Evolutionary conservation across 2,113 vertebrate species (phyloP), one percentile per base, ranked within the genome.

Genomic region (Spheniscus mendiculus): DNA sequence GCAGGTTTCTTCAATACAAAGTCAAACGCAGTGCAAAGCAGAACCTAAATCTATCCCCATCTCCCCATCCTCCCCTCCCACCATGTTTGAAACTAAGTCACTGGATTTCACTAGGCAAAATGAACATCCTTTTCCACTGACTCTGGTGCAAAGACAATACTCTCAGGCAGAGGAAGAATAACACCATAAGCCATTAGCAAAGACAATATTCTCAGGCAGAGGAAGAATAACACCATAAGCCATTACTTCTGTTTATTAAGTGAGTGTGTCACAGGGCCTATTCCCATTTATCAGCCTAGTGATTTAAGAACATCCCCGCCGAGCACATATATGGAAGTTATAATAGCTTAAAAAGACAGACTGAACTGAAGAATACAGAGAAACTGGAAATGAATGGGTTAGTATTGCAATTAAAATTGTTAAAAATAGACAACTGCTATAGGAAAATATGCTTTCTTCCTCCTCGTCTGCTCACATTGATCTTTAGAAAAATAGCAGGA

Each of bases 381-480:
- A 38, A 89, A 89, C 11, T 27, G 66, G 47, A 96, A 93, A 81
- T 8, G 3, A 86, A 71, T 40, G n/a, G 29, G 71, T 86, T 91
- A 83, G 5, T 40, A 66, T 27, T 81, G 53, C 71, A 90, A 85
- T 66, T 78, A 42, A 84, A 89, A 84, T 36, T 42, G n/a, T 55
- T 72, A 53, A 61, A 95, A 96, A 66, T 23, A 81, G 21, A 9
- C 42, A 83, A 69, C 40, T 63, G 21, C 44, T 71, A 15, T 4
- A 59, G 29, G 34, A 89, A 89, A 10, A 32, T 49, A 8, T 53
- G 29, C 22, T 89, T 82, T 85, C 25, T 29, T 67, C 32, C 11
- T 81, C 22, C 2, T 66, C 65, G 71, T 66, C 26, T 78, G 44
- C 21, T 71, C 36, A 49, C 2, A 1, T 4, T 80, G 45, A 67